Conservation (phyloP, 2,888 invertebrate species). For the Noctua janthe region DNA sequence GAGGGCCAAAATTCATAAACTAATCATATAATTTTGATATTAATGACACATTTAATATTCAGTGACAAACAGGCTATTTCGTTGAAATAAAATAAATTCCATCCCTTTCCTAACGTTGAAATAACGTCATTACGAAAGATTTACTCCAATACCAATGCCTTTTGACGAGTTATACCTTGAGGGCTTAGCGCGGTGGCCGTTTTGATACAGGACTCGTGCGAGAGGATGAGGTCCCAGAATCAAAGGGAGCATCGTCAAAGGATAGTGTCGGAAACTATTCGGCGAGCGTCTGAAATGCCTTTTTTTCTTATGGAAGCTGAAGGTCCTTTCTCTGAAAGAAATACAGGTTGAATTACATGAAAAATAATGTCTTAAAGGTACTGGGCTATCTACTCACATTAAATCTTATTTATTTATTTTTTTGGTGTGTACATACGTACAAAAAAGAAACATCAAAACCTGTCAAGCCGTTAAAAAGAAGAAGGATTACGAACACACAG, state of each 20-base stretch:
- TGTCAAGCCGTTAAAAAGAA: background rate
- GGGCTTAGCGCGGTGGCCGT: constrained; percentile 46
- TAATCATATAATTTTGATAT: background rate
- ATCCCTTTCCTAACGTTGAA: constrained; percentile 3
- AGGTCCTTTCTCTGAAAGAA: background rate
- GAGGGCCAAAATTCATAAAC: background rate
- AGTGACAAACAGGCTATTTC: background rate
- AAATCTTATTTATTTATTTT: background rate
- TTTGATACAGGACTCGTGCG: constrained; percentile 50
- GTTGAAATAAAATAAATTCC: constrained; percentile 1
- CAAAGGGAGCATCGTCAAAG: constrained; percentile 66
- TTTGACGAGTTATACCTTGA: constrained; percentile 59
- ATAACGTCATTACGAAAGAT: constrained; percentile 29
- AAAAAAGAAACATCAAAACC: background rate
- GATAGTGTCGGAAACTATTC: constrained; percentile 40
- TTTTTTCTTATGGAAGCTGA: background rate
- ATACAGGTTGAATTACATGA: background rate
- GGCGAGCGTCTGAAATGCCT: constrained; percentile 24
- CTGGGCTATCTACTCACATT: background rate
- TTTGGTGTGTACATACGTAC: background rate
- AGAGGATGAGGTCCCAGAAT: constrained; percentile 55
- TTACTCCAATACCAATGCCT: constrained; percentile 54
- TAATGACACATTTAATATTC: background rate
- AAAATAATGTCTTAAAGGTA: background rate
- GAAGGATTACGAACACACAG: background rate